Conservation (phyloP, 2,113 vertebrate species). For the Turnix velox region DNA sequence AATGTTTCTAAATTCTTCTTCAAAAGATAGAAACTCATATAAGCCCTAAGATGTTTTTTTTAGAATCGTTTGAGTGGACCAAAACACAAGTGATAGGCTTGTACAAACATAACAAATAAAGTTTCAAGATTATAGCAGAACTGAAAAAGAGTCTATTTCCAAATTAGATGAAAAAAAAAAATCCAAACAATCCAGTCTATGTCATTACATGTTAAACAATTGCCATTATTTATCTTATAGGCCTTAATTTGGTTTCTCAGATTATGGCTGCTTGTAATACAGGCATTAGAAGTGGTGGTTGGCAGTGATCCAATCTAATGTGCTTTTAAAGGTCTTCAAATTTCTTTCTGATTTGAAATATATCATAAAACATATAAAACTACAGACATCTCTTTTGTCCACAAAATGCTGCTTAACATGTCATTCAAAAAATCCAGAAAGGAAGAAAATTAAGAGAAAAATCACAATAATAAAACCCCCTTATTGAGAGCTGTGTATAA, state of each 20-base stretch:
- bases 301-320: not conserved
- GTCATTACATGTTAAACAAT: not conserved
- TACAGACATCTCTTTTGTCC: rapidly evolving
- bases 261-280: not conserved
- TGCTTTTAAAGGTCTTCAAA: not conserved
- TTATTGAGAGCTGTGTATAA: not conserved
- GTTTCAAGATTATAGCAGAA: not conserved
- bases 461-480: not conserved
- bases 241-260: not conserved
- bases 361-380: not conserved
- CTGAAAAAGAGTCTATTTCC: not conserved
- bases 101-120: not conserved
- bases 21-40: not conserved
- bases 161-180: not conserved
- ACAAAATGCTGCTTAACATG: not conserved
- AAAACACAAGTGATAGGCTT: not conserved
- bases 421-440: not conserved
- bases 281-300: not conserved
- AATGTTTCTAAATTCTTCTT: not conserved
- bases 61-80: not conserved
- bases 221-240: not conserved
- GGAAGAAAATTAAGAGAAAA: not conserved
- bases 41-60: not conserved
- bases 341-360: not conserved
- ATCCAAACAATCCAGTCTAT: not conserved